Evolutionary conservation across 2,888 invertebrate genomes (phyloP).

Genomic region (Tanytarsus gracilentus): DNA sequence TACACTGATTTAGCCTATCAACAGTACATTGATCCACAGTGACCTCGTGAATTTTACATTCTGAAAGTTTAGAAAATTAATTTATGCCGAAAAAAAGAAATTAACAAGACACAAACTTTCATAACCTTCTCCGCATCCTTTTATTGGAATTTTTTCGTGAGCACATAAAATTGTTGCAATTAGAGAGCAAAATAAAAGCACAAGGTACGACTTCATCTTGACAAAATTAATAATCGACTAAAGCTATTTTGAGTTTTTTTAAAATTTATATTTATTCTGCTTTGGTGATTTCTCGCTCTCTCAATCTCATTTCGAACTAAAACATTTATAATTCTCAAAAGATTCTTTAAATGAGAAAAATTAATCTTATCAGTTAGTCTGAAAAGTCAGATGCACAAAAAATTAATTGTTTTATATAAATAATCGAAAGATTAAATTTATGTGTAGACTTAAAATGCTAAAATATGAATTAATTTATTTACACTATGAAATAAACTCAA

Average conservation of each 20-base stretch:
- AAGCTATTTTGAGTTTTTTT: no score
- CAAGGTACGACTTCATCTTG: neutral
- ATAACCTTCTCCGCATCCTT: slow-evolving; percentile 2
- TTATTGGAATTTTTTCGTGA: neutral
- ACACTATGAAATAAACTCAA: neutral
- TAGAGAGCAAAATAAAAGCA: neutral
- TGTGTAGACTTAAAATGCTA: neutral
- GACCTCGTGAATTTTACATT: slow-evolving; percentile 7
- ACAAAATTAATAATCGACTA: no score
- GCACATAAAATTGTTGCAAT: neutral
- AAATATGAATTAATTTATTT: neutral
- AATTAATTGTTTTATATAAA: no score
- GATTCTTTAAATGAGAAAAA: no score
- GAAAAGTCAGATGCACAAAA: neutral
- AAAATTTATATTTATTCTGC: no score
- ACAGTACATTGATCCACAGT: neutral
- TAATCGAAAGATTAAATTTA: neutral
- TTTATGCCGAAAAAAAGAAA: neutral
- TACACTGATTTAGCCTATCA: neutral
- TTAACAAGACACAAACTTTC: no score
- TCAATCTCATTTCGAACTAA: no score
- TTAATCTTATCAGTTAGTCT: no score
- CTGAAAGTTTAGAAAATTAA: neutral
- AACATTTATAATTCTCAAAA: no score
- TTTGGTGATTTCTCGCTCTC: no score